phyloP scores from a whole-genome alignment of 2,888 invertebrate genomes.

The Neoscelio sp. region DNA sequence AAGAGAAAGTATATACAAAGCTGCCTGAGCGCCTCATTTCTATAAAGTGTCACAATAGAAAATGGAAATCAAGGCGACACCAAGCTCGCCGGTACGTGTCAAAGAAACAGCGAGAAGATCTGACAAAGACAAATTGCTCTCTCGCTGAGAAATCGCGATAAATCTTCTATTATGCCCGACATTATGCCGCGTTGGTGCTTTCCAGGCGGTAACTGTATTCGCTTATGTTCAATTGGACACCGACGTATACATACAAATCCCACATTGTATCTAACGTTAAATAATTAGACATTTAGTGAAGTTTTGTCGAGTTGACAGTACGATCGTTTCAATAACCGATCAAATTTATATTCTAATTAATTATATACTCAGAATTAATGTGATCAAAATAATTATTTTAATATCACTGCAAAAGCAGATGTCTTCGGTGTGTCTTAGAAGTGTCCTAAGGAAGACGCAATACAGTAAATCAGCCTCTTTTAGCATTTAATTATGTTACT shows the following conservation, averaged over 20 bases:
- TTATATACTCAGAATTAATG: too few relatives aligned
- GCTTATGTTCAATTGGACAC: slow-evolving; percentile 39
- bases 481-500: too few relatives aligned
- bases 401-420: too few relatives aligned
- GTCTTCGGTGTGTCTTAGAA: slow-evolving; percentile 4
- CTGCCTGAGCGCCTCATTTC: slow-evolving; percentile 40
- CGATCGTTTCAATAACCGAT: slow-evolving; percentile 53
- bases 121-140: slow-evolving; percentile 74
- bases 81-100: slow-evolving; percentile 31
- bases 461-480: too few relatives aligned
- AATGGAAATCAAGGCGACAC: slow-evolving; percentile 56
- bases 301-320: slow-evolving; percentile 26
- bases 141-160: slow-evolving; percentile 72
- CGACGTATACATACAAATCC: slow-evolving; percentile 34
- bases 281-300: slow-evolving; percentile 53
- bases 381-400: too few relatives aligned
- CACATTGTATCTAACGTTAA: slow-evolving; percentile 52
- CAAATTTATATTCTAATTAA: slow-evolving; percentile 60
- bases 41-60: slow-evolving; percentile 64
- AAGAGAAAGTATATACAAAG: slow-evolving; percentile 24
- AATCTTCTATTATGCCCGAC: slow-evolving; percentile 74
- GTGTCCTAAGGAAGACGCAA: slow-evolving; percentile 18
- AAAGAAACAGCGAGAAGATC: slow-evolving; percentile 69
- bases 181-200: slow-evolving; percentile 54
- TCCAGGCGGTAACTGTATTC: slow-evolving; percentile 57